Evolutionary conservation across 2,113 vertebrate species (phyloP), one percentile per base, ranked within the genome.

Genomic region (Lasiurus borealis): DNA sequence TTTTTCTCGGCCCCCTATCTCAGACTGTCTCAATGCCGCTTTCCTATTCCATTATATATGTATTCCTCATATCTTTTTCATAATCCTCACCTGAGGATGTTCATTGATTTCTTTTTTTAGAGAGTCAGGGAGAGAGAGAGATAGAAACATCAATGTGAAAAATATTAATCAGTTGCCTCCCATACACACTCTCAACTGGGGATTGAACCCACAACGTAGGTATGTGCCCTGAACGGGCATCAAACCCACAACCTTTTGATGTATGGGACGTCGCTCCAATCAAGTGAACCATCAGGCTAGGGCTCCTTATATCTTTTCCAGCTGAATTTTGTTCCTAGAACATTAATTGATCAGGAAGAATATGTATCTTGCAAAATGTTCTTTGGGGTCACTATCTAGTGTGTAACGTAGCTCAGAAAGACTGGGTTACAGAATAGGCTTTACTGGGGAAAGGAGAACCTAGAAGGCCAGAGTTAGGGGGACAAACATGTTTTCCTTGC

Each of bases 291-390:
- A 68, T 5, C 31, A 15, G 29, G 64, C 64, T n/a, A 68, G 31
- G 31, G 64, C 64, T 52, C 25, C 21, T 21, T 34, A 0, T 62
- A 57, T 82, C 59, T 69, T 80, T 59, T 82, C 76, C n/a, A 75
- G 13, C 52, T 18, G 68, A 50, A 44, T 89, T 85, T 93, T 95
- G 48, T 84, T 91, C 31, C 64, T 86, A 36, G 44, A 87, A 64
- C n/a, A 80, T 57, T 40, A 64, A 71, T 80, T 81, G 48, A 54
- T 71, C 27, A 62, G 86, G 31, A 77, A 66, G 52, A 78, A 59
- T 73, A 23, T n/a, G 14, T 54, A 7, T 88, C 40, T 77, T 94
- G n/a, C 25, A 83, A 86, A 27, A 62, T 77, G 29, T 77, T 87
- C 44, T 91, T 78, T 89, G 31, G 64, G 36, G 59, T 84, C 52